Percentiles rank a stretch among this genome's conserved stretches.
Evolutionary conservation across 2,888 invertebrate species (phyloP).

Genomic region (Selenia dentaria): DNA sequence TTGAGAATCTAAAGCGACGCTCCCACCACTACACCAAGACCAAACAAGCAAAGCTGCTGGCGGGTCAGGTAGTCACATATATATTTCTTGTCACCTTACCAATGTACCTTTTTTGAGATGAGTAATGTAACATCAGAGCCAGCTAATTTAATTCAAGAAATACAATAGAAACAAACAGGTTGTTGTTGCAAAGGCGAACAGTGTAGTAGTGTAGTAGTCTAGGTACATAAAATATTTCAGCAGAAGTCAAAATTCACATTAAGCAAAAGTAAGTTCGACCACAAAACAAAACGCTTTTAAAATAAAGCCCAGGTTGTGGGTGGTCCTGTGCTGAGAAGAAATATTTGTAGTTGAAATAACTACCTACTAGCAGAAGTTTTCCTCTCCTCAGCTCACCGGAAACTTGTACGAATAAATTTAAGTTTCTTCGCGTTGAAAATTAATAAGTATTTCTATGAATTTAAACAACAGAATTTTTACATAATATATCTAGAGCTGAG

Average conservation of each 20-base stretch:
- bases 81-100: too few relatives aligned
- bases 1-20: too few relatives aligned
- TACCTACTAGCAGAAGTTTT: constrained; percentile 54
- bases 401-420: constrained; percentile 62
- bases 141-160: too few relatives aligned
- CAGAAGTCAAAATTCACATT: constrained; percentile 33
- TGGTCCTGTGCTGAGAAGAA: constrained; percentile 40
- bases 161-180: too few relatives aligned
- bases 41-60: too few relatives aligned
- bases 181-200: too few relatives aligned
- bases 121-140: too few relatives aligned
- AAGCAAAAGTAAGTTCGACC: constrained; percentile 39
- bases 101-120: too few relatives aligned
- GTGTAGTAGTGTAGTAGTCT: too few relatives aligned
- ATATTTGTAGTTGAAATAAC: constrained; percentile 64
- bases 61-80: too few relatives aligned
- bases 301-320: constrained; percentile 55
- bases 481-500: too few relatives aligned
- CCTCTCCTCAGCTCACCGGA: constrained; percentile 44
- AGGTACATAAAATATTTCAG: constrained; percentile 25
- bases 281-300: constrained; percentile 51
- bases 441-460: constrained; percentile 53
- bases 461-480: constrained; percentile 37
- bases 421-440: constrained; percentile 58
- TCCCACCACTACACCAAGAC: too few relatives aligned